Conservation (phyloP, 2,888 invertebrate genomes). For the Ctenicera cuprea region DNA sequence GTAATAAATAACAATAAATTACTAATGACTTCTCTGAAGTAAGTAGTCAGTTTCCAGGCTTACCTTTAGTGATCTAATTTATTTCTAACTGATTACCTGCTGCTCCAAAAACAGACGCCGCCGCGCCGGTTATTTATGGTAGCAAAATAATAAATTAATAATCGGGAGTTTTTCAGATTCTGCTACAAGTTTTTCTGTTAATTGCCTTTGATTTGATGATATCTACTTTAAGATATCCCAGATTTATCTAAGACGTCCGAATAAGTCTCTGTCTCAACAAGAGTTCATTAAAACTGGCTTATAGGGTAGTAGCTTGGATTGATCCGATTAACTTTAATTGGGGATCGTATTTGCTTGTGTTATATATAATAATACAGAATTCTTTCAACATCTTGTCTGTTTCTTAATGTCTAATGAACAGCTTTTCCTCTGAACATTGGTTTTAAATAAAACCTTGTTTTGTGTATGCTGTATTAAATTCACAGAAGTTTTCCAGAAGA, state of each 20-base stretch:
- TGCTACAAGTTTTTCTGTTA: no score
- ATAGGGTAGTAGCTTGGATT: constrained; percentile 1
- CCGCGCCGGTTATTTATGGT: no score
- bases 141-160: no score
- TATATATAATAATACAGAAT: background rate
- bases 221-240: no score
- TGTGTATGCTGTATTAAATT: no score
- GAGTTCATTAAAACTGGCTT: constrained; percentile 18
- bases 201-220: no score
- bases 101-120: no score
- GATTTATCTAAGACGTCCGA: background rate
- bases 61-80: constrained; percentile 17
- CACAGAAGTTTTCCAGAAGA: no score
- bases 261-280: background rate
- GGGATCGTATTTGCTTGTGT: background rate
- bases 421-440: no score
- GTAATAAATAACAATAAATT: constrained; percentile 41
- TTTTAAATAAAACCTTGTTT: no score
- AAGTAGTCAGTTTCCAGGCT: constrained; percentile 8
- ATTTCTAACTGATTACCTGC: constrained; percentile 4
- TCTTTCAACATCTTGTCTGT: background rate
- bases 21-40: constrained; percentile 29
- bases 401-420: background rate
- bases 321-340: constrained; percentile 27
- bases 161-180: no score